Evolutionary conservation across 2,888 invertebrate species (phyloP).

Genomic region (Drosophila aldrichi): DNA sequence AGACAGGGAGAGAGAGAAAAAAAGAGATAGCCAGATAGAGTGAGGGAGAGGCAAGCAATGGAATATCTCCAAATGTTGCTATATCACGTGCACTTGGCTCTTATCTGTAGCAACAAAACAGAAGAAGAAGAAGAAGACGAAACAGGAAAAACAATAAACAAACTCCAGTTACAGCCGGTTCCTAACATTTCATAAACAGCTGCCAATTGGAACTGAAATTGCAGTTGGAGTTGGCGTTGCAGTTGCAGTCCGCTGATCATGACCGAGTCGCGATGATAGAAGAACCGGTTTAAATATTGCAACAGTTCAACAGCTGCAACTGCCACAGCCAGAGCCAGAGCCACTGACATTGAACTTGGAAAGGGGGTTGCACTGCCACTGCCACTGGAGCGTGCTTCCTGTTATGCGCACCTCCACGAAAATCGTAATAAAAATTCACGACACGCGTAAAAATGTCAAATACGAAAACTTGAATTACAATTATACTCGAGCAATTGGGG

Average conservation of each 20-base stretch:
- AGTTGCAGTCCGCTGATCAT: conserved; percentile 30
- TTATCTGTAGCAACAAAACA: conserved; percentile 28
- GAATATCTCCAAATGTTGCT: conserved; percentile 21
- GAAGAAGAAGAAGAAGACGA: neutral
- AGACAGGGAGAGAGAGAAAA: neutral
- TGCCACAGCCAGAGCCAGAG: conserved; percentile 37
- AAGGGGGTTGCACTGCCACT: conserved; percentile 25
- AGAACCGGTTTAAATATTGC: conserved; percentile 62
- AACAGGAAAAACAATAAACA: conserved; percentile 10
- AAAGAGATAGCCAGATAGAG: neutral
- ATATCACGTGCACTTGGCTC: conserved; percentile 39
- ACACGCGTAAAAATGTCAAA: conserved; percentile 39
- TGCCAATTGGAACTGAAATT: conserved; percentile 22
- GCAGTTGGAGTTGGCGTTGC: conserved; percentile 4
- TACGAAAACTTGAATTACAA: conserved; percentile 41
- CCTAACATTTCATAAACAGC: conserved; percentile 37
- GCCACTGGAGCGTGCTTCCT: conserved; percentile 36
- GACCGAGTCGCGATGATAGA: conserved; percentile 27
- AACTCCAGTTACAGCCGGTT: conserved; percentile 43
- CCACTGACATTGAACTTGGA: conserved; percentile 75
- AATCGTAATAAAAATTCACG: conserved; percentile 24
- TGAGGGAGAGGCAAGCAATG: conserved; percentile 9
- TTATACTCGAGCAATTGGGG: conserved; percentile 7
- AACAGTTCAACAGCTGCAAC: conserved; percentile 54
- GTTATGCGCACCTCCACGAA: conserved; percentile 16